Evolutionary conservation across 2,888 invertebrate species (phyloP).

Genomic region (Lepidochrysops patricia): DNA sequence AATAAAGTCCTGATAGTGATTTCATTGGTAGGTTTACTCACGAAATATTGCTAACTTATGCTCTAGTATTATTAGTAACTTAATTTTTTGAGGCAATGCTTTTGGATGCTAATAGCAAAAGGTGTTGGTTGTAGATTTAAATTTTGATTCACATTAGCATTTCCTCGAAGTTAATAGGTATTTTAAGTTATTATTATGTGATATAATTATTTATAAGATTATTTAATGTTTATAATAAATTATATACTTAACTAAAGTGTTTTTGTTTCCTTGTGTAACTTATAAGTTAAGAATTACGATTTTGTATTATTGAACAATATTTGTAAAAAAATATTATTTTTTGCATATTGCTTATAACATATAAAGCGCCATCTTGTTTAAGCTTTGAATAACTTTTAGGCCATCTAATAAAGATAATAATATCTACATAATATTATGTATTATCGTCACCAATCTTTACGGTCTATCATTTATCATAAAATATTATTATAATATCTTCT

Average conservation of each 20-base stretch:
- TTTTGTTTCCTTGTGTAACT: too few species aligned
- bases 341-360: too few species aligned
- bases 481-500: too few species aligned
- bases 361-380: too few species aligned
- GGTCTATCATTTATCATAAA: too few species aligned
- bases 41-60: background rate
- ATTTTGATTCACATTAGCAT: constrained; percentile 40
- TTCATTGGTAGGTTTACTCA: too few species aligned
- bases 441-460: too few species aligned
- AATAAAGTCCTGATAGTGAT: too few species aligned
- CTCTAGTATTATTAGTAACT: constrained; percentile 11
- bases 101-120: constrained; percentile 14
- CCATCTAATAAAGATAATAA: too few species aligned
- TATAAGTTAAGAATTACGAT: too few species aligned
- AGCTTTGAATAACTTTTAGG: too few species aligned
- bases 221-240: constrained; percentile 9
- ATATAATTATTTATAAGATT: constrained; percentile 7
- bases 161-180: constrained; percentile 46
- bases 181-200: constrained; percentile 11
- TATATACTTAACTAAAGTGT: background rate
- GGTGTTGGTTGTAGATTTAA: constrained; percentile 16
- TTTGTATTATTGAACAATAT: background rate
- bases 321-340: background rate
- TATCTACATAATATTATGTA: too few species aligned
- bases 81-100: constrained; percentile 18